A percentile compares a stretch with the other conserved stretches of the same genome.
These are phyloP conservation scores for Copsychus sechellarum DNA, from an alignment of 2,113 vertebrate species.

Conservation along the genomic window DNA sequence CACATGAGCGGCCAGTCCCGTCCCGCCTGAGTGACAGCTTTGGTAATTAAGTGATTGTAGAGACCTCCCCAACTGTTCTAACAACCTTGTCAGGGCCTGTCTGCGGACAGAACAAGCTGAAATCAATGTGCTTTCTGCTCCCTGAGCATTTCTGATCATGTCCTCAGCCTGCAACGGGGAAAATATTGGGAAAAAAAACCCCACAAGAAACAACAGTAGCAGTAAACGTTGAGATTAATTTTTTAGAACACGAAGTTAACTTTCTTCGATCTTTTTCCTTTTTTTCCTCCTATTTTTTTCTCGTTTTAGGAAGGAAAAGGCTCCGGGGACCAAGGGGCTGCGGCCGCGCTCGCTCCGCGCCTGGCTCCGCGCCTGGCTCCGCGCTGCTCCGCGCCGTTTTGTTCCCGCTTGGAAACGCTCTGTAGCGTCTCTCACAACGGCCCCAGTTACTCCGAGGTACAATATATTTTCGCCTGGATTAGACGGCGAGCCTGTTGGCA, in stretches of 20 bases:
- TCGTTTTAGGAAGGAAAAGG: too few relatives aligned
- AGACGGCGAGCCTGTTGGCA: constrained; percentile 70
- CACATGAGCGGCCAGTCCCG: constrained; percentile 80
- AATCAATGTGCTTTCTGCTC: constrained; percentile 92
- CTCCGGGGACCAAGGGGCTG: not conserved
- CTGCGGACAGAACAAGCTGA: constrained; percentile 87
- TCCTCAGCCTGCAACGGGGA: constrained; percentile 65
- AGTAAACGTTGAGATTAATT: constrained; percentile 38
- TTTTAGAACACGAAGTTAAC: constrained; percentile 67
- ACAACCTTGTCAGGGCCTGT: constrained; percentile 97
- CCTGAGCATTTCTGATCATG: constrained; percentile 82
- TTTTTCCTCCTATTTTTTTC: fast-evolving
- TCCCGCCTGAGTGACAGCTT: constrained; percentile 95
- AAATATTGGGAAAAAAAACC: constrained; percentile 61
- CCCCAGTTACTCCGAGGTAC: constrained; percentile 39
- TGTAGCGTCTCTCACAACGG: constrained; percentile 19
- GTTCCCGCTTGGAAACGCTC: constrained; percentile 37
- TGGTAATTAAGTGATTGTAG: constrained; percentile 99
- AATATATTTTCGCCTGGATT: constrained; percentile 67
- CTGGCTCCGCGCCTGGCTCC: not conserved
- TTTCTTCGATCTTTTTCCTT: not conserved
- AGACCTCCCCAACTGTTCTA: constrained; percentile 91
- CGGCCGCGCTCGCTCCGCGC: not conserved
- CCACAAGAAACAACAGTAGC: not conserved
- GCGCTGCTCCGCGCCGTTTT: not conserved